Conservation (phyloP, 2,797 vertebrate genomes). For the Trichosurus vulpecula region DNA sequence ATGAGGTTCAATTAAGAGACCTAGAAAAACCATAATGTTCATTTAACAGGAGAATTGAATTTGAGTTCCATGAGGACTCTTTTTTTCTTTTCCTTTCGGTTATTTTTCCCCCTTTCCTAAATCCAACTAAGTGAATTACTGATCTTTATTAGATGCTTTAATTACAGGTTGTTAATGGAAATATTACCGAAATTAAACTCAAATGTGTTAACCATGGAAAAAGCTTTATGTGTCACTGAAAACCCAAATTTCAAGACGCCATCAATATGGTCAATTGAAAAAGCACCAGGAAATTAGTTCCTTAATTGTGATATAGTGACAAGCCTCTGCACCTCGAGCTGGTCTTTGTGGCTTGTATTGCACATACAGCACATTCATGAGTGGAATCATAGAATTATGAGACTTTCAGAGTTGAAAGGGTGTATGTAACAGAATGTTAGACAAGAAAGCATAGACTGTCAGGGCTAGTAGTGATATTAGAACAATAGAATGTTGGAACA, state of each 20-base stretch:
- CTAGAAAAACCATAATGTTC: conserved; percentile 83
- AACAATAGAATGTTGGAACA: not conserved
- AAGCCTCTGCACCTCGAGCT: not conserved
- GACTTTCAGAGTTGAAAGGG: not conserved
- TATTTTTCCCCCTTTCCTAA: conserved; percentile 48
- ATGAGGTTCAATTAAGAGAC: conserved; percentile 82
- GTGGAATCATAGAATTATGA: not conserved
- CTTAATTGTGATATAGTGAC: conserved; percentile 34
- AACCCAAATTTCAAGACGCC: conserved; percentile 65
- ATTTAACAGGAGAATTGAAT: conserved; percentile 83
- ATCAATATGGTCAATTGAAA: conserved; percentile 59
- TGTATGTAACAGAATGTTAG: not conserved
- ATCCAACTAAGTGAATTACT: conserved; percentile 82
- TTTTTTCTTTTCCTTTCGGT: conserved; percentile 51
- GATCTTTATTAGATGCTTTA: conserved; percentile 85
- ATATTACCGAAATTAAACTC: conserved; percentile 83
- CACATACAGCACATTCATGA: not conserved
- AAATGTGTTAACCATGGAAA: conserved; percentile 74
- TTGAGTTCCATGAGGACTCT: conserved; percentile 74
- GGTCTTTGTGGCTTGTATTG: not conserved
- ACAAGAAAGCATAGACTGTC: not conserved
- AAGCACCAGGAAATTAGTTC: conserved; percentile 64
- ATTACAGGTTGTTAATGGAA: conserved; percentile 86
- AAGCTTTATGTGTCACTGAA: conserved; percentile 76
- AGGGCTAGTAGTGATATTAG: not conserved